A percentile compares a stretch with the other conserved stretches of the same genome.
phyloP scores from a whole-genome alignment of 2,888 invertebrate species.

The Brachylomia viminalis region DNA sequence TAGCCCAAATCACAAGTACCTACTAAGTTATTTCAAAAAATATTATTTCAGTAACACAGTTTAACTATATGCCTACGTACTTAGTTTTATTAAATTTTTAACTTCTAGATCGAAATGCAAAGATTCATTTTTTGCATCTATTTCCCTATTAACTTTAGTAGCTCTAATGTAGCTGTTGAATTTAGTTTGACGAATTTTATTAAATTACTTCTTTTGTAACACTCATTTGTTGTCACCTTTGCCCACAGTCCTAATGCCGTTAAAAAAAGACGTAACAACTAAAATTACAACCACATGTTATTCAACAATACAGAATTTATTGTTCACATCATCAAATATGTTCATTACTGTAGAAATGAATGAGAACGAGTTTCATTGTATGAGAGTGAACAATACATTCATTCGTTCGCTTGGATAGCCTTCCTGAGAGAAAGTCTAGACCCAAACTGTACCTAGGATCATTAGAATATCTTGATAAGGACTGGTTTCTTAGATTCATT shows the following conservation, averaged over 20 bases:
- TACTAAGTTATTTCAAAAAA: neutral
- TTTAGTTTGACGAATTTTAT: neutral
- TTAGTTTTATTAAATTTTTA: neutral
- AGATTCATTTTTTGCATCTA: neutral
- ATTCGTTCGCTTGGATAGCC: constrained; percentile 28
- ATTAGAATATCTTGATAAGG: constrained; percentile 35
- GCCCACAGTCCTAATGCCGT: neutral
- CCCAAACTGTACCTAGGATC: constrained; percentile 2
- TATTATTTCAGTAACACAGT: neutral
- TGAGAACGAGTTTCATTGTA: constrained; percentile 54
- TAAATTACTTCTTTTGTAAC: neutral
- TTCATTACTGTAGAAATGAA: constrained; percentile 26
- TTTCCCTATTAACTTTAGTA: too few relatives aligned
- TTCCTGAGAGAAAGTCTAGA: constrained; percentile 55
- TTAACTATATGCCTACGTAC: neutral
- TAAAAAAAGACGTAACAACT: neutral
- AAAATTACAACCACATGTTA: constrained; percentile 28
- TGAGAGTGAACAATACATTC: constrained; percentile 48
- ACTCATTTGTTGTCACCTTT: neutral
- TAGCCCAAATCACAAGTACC: neutral
- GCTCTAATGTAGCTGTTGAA: neutral
- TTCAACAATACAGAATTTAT: constrained; percentile 20
- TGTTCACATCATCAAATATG: constrained; percentile 33
- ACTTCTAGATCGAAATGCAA: neutral
- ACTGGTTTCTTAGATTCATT: constrained; percentile 6